Percentiles rank a stretch among this genome's conserved stretches.
These are phyloP conservation scores for Hippocampus kuda DNA, from an alignment of 2,797 vertebrate genomes.

Conservation along the genomic window DNA sequence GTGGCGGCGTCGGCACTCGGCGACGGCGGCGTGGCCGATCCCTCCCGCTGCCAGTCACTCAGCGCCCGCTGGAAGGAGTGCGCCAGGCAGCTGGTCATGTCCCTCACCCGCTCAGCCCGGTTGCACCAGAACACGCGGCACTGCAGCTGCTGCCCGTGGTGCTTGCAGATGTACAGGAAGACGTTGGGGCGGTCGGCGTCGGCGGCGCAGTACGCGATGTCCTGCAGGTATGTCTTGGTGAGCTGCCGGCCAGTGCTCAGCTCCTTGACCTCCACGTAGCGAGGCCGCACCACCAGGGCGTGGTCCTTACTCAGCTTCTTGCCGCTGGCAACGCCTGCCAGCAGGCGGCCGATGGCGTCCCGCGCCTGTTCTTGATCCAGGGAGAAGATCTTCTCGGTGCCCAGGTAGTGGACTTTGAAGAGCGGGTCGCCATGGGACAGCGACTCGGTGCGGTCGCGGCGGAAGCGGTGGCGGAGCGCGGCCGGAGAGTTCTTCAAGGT, in stretches of 20 bases:
- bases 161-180: slow-evolving; percentile 76
- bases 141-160: slow-evolving; percentile 72
- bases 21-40: slow-evolving; percentile 38
- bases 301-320: slow-evolving; percentile 70
- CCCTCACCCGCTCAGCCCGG: slow-evolving; percentile 65
- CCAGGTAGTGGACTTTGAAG: slow-evolving; percentile 75
- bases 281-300: slow-evolving; percentile 68
- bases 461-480: slow-evolving; percentile 65
- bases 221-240: slow-evolving; percentile 75
- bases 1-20: slow-evolving; percentile 39
- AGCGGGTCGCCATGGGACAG: slow-evolving; percentile 74
- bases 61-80: slow-evolving; percentile 70
- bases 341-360: slow-evolving; percentile 63
- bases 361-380: slow-evolving; percentile 70
- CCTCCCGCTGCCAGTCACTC: slow-evolving; percentile 67
- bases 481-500: slow-evolving; percentile 73
- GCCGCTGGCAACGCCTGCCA: slow-evolving; percentile 49
- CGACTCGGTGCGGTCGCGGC: slow-evolving; percentile 67
- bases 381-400: slow-evolving; percentile 74
- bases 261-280: slow-evolving; percentile 77
- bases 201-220: slow-evolving; percentile 72
- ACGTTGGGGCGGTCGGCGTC: slow-evolving; percentile 65
- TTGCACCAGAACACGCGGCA: slow-evolving; percentile 77
- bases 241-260: slow-evolving; percentile 74
- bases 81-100: slow-evolving; percentile 71